Evolutionary conservation across 2,888 invertebrate genomes (phyloP), one percentile per base, ranked within the genome.

Genomic region (Meghimatium bilineatum): DNA sequence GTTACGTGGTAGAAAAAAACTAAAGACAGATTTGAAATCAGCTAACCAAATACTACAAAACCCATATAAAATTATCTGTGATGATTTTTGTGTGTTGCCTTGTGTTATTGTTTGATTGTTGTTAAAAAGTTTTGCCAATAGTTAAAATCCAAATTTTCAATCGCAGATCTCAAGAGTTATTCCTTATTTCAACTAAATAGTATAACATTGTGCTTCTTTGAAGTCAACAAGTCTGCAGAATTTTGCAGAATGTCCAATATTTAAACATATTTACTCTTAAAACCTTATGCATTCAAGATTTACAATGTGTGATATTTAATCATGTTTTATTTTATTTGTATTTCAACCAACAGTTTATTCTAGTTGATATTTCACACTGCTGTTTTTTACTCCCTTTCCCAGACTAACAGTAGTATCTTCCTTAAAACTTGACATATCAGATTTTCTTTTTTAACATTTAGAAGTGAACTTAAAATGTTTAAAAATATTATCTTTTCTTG

Each of bases 291-390:
- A 80, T 56, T 80, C 49, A 80, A 71, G 49, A 52, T 80, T 80
- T 80, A 80, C 80, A 80, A 32, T 36, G 52, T 80, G 80, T 80
- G 80, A 80, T 80, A 80, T 80, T 80, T 10, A 49, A 71, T 44
- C 44, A 44, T 69, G 49, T 52, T 79, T 49, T 69, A 67, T 36
- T 38, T 52, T 63, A 44, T 66, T 44, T 66, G 14, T 34, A 38
- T 77, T 66, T 66, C 38, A 66, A 34, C 0, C 44, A 66, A 38
- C 26, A 67, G 63, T 66, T 36, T 63, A 29, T 60, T 10, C 49
- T 76, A 34, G 56, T 78, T 67, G 66, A 66, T 78, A 78, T 78
- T 77, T 78, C 66, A 78, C 52, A 78, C 78, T 78, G 78, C 78
- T 78, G 78, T 66, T 63, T 52, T 75, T 60, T 38, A 26, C 38